Evolutionary conservation across 2,888 invertebrate genomes (phyloP), one percentile per base, ranked within the genome.

Genomic region (Phorcus lineatus): DNA sequence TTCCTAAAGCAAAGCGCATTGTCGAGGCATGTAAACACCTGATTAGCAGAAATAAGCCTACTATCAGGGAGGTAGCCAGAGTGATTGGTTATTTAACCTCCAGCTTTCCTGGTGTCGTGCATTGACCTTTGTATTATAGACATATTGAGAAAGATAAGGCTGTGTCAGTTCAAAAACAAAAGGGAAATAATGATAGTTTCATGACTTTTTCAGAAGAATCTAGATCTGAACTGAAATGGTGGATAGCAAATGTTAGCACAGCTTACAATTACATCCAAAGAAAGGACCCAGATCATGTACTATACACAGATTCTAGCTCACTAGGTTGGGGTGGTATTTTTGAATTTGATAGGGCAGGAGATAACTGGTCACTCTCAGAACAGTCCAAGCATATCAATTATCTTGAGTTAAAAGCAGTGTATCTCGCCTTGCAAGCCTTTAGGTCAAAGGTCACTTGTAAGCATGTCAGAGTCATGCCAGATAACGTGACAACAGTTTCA

Each of bases 401-500:
- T 16, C 24, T 75, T 4, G 75, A 75, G 28, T 19, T 75, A n/a
- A 52, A 17, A 22, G 75, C 75, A 16, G 53, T n/a, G 6, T 75
- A 4, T 7, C 28, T 75, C 19, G 4, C 52, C 4, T 7, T 55
- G 7, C 55, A 55, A 66, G 36, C 36, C 36, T 36, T 36, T 36
- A 36, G 36, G 7, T 36, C 36, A 7, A 36, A 36, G 36, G 36
- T 53, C 80, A 7, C n/a, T 62, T 7, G 19, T 75, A 74, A 47
- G 28, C 78, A 81, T 31, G 55, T 81, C 2, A 40, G 67, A 53
- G 16, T 79, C 3, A 24, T 75, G 31, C 28, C 54, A 17, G 78
- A 81, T 55, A 81, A 78, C 47, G 75, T 78, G n/a, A 77, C 74
- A 16, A 76, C 74, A 13, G 31, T 78, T 40, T n/a, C 78, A 40